Conservation (phyloP, 2,113 vertebrate genomes). For the Hassar affinis region DNA sequence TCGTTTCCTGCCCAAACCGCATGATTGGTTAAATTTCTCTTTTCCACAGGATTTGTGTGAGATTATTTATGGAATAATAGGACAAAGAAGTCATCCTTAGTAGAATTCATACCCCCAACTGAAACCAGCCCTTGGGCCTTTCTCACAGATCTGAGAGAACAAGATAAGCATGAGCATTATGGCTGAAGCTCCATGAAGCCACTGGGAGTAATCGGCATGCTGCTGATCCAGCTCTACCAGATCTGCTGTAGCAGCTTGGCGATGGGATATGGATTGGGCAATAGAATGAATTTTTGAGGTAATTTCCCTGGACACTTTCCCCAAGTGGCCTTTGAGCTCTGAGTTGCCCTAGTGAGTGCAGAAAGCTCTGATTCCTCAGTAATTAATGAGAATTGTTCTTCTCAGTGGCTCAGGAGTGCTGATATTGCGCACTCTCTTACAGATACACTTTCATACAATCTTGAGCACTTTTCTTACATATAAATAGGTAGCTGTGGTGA, state of each 20-base stretch:
- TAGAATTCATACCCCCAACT: neutral
- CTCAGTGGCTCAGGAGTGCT: conserved; percentile 32
- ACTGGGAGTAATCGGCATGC: conserved; percentile 27
- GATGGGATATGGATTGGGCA: conserved; percentile 39
- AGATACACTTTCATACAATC: conserved; percentile 25
- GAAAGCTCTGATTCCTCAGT: conserved; percentile 45
- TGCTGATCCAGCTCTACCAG: conserved; percentile 26
- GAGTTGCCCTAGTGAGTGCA: conserved; percentile 24
- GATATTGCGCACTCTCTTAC: conserved; percentile 23
- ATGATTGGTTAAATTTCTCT: conserved; percentile 12
- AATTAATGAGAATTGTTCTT: conserved; percentile 60
- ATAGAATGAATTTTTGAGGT: conserved; percentile 37
- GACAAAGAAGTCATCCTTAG: conserved; percentile 28
- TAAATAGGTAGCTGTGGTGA: too few species aligned
- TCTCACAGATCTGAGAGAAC: conserved; percentile 39
- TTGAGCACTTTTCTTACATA: neutral
- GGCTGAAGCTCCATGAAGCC: conserved; percentile 36
- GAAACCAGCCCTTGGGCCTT: conserved; percentile 26
- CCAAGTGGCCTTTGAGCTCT: conserved; percentile 26
- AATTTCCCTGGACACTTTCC: conserved; percentile 47
- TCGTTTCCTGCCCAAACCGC: conserved; percentile 26
- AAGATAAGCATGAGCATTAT: conserved; percentile 39
- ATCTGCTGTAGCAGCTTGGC: conserved; percentile 33
- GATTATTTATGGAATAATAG: conserved; percentile 4
- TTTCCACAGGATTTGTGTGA: conserved; percentile 16